phyloP scores from a whole-genome alignment of 2,113 vertebrate genomes.

The Bufo bufo region DNA sequence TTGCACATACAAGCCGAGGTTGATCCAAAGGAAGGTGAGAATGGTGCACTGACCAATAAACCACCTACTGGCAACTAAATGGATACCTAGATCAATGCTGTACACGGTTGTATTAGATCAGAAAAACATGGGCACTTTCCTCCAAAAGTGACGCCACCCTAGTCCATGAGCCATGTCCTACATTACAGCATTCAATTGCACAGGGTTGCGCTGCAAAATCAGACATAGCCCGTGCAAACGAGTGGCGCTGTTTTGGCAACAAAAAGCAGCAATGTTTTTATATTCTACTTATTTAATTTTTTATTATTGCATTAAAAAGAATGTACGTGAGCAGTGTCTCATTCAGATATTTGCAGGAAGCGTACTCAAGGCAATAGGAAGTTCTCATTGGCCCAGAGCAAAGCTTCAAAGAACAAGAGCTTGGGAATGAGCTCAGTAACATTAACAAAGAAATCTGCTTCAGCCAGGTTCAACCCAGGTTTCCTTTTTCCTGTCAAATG shows the following conservation, averaged over 20 bases:
- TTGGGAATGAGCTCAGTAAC: neutral
- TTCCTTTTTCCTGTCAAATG: slow-evolving; percentile 23
- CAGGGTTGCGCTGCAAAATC: neutral
- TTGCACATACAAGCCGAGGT: neutral
- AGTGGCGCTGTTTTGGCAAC: neutral
- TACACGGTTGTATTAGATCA: neutral
- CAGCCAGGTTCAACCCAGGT: neutral
- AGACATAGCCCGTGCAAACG: neutral
- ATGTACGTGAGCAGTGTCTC: neutral
- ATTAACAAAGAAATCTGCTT: neutral
- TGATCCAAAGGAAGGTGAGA: neutral
- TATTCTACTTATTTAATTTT: neutral
- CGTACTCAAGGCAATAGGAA: slow-evolving; percentile 26
- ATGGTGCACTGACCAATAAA: too few species aligned
- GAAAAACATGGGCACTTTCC: neutral
- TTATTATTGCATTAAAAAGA: neutral
- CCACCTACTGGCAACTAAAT: neutral
- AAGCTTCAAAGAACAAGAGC: slow-evolving; percentile 14
- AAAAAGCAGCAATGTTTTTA: neutral
- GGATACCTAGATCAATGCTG: too few species aligned
- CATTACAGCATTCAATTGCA: neutral
- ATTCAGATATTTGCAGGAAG: slow-evolving; percentile 3
- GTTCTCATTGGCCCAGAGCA: neutral
- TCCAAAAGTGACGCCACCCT: neutral
- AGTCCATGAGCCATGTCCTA: neutral